phyloP scores from a whole-genome alignment of 2,888 invertebrate genomes.

The Aleiodes testaceus region DNA sequence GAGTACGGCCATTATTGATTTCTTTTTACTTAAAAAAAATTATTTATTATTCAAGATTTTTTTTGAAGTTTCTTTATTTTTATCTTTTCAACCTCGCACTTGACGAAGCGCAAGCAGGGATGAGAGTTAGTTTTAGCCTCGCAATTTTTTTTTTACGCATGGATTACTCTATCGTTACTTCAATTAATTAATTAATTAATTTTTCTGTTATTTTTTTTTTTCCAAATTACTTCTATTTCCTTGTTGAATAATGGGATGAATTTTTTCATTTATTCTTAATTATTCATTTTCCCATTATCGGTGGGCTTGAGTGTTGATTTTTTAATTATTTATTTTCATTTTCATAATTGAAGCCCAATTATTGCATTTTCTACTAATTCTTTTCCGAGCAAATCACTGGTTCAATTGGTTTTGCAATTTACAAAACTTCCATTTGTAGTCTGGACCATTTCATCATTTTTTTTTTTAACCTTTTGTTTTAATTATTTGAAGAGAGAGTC shows the following conservation, averaged over 20 bases:
- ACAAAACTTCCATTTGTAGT: conserved; percentile 70
- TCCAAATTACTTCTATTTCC: background rate
- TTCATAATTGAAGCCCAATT: background rate
- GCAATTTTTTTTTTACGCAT: conserved; percentile 33
- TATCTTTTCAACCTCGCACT: conserved; percentile 47
- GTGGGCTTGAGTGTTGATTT: conserved; percentile 12
- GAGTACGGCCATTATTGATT: conserved; percentile 12
- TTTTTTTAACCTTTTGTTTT: too few species aligned
- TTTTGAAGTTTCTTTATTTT: conserved; percentile 3
- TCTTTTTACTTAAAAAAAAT: conserved; percentile 41
- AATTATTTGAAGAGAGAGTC: conserved; percentile 64
- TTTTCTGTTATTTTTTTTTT: conserved; percentile 32
- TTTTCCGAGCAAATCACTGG: conserved; percentile 52
- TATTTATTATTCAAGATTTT: too few species aligned
- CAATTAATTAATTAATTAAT: conserved; percentile 23
- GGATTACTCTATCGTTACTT: conserved; percentile 26
- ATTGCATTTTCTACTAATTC: conserved; percentile 29
- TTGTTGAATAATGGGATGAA: conserved; percentile 23
- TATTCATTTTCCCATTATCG: conserved; percentile 4
- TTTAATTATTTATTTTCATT: conserved; percentile 35
- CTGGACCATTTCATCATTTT: conserved; percentile 59
- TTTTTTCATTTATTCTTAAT: background rate
- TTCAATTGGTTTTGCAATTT: conserved; percentile 65
- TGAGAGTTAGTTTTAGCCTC: conserved; percentile 29
- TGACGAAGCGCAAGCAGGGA: conserved; percentile 50